These are phyloP conservation scores for Dicrostonyx torquatus DNA, from an alignment of 2,797 vertebrate species.

Conservation along the genomic window DNA sequence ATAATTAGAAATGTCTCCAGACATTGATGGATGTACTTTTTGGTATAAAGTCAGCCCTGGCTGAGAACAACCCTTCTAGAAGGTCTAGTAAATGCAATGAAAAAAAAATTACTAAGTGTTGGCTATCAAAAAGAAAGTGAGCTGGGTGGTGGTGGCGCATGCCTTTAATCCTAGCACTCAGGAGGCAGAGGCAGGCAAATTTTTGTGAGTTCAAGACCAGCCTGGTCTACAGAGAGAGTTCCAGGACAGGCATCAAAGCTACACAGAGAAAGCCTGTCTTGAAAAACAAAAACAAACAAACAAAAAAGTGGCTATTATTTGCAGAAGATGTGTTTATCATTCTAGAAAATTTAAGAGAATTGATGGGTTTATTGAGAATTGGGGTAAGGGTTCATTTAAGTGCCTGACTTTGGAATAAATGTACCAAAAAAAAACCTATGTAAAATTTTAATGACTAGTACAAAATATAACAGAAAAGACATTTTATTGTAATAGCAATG, in stretches of 20 bases:
- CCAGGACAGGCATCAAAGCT: too few relatives aligned
- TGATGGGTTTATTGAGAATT: background rate
- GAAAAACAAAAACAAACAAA: too few relatives aligned
- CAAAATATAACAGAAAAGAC: constrained; percentile 18
- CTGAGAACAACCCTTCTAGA: constrained; percentile 37
- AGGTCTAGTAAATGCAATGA: constrained; percentile 3
- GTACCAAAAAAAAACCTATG: background rate
- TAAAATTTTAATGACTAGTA: constrained; percentile 26
- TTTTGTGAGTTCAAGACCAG: too few relatives aligned
- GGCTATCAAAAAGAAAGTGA: constrained; percentile 28
- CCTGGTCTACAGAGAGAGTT: too few relatives aligned
- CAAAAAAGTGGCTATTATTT: background rate
- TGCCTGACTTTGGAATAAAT: constrained; percentile 37
- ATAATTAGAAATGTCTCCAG: constrained; percentile 39
- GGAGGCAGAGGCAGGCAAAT: too few relatives aligned
- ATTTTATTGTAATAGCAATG: constrained; percentile 35
- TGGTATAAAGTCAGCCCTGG: background rate
- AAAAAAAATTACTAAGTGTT: background rate
- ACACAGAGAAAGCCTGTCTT: too few relatives aligned
- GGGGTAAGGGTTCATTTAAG: constrained; percentile 9
- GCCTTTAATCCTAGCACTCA: too few relatives aligned
- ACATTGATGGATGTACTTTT: background rate
- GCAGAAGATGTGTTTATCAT: background rate
- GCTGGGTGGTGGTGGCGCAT: too few relatives aligned
- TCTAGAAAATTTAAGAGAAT: constrained; percentile 34